Evolutionary conservation across 37 sponge, comb jelly and placozoan species (phyloP), one percentile per base, ranked within the genome.

Genomic region (Aplysina aerophoba): DNA sequence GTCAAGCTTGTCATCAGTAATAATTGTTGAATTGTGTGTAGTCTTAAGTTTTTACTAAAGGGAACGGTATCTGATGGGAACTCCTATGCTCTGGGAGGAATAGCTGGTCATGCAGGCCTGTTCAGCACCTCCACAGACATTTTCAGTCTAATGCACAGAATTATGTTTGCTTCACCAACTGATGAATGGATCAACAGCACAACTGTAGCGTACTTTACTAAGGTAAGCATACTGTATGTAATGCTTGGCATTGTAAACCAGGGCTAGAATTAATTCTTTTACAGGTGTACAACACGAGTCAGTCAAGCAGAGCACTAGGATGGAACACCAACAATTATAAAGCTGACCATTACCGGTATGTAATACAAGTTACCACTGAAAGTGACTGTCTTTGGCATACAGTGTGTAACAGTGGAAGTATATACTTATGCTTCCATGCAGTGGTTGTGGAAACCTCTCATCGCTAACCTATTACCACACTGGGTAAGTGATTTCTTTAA

Each of bases 21-120:
- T 12, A 28, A 24, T 25, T 81, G 82, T 60, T n/a, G 44, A 56
- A 53, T 54, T 37, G 80, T 64, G 8, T 57, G 86, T 62, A 31
- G 77, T 50, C 22, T 35, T 15, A 13, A 39, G 11, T 74, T 31
- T 31, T 4, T 78, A 12, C 53, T 22, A n/a, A 17, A 82, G 82
- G 82, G 84, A 27, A 2, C 44, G 17, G 84, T 84, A 12, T 84
- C 84, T 3, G 84, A 71, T 84, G 73, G 84, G 13, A 71, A 84
- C 55, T 84, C 72, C 8, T 84, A 84, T 68, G 73, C 72, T 17
- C 17, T 68, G 31, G 73, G 71, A 24, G 84, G 73, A 17, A 84
- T 71, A 68, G 37, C 84, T 24, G 71, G 71, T 17, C 84, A 82
- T 82, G 82, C 82, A 63, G 82, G 82, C 56, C 40, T 82, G 63